phyloP scores from a whole-genome alignment of 1,140 invertebrate species.

The Littorina saxatilis region DNA sequence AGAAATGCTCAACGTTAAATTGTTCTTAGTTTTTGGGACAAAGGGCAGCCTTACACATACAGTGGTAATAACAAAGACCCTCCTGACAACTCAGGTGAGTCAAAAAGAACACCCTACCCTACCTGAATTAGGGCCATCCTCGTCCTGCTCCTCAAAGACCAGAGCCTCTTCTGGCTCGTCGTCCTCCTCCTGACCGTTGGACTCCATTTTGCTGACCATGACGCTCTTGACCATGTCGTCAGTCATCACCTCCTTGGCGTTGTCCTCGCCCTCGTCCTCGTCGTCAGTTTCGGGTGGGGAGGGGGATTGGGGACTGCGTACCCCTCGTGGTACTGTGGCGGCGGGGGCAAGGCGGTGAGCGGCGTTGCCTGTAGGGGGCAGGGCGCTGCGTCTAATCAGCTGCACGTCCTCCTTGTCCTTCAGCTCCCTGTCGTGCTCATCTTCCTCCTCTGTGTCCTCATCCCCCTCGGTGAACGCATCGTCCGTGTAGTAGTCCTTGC shows the following conservation, averaged over 20 bases:
- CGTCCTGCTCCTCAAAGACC: slow-evolving; percentile 14
- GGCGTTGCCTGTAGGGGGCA: background rate
- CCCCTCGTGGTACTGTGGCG: background rate
- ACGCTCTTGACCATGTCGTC: background rate
- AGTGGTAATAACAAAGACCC: no score
- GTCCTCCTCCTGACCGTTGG: background rate
- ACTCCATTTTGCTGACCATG: background rate
- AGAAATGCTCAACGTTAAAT: no score
- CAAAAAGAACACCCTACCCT: no score
- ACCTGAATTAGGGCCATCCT: slow-evolving; percentile 20
- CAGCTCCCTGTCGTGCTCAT: background rate
- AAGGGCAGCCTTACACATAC: no score
- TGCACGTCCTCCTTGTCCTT: background rate
- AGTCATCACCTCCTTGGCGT: background rate
- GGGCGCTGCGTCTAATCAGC: background rate
- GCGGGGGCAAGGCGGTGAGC: no score
- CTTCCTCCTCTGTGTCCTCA: background rate
- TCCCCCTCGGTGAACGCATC: background rate
- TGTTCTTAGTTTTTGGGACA: no score
- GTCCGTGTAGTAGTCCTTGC: background rate
- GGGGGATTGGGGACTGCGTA: background rate
- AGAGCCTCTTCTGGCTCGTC: slow-evolving; percentile 1
- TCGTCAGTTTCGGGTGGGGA: background rate
- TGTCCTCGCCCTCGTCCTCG: background rate
- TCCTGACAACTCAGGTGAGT: no score